A percentile compares a stretch with the other conserved stretches of the same genome.
Conservation (phyloP, 2,113 vertebrate species). For the Gobio gobio region DNA sequence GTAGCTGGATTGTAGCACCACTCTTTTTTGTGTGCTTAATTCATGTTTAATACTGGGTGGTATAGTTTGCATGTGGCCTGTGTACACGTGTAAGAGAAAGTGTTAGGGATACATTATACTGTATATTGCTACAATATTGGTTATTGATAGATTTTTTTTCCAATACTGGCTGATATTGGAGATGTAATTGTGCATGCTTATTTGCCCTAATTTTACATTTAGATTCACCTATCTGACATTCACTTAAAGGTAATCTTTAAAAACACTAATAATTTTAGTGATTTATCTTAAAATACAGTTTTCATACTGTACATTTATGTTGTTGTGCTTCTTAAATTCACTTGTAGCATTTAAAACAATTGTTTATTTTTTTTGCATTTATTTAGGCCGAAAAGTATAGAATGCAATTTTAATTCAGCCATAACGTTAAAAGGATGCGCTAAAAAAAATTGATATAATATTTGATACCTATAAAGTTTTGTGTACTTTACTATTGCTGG, state of each 20-base stretch:
- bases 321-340: not conserved
- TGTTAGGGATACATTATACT: not conserved
- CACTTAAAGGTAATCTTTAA: too few relatives aligned
- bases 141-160: not conserved
- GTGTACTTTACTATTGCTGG: not conserved
- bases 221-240: too few relatives aligned
- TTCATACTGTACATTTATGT: not conserved
- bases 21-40: not conserved
- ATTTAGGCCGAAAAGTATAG: not conserved
- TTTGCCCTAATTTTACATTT: too few relatives aligned
- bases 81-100: not conserved
- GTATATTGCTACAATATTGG: not conserved
- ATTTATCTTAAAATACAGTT: too few relatives aligned
- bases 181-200: not conserved
- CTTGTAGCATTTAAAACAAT: not conserved
- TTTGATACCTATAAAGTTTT: not conserved
- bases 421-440: not conserved
- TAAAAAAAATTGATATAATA: too few relatives aligned
- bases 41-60: not conserved
- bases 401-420: not conserved
- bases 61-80: not conserved
- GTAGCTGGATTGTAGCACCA: not conserved
- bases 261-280: too few relatives aligned
- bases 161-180: not conserved
- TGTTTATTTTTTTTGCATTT: not conserved